Percentiles rank a stretch among this genome's conserved stretches.
These are phyloP conservation scores for Hirtodrosophila duncani DNA, from an alignment of 2,888 invertebrate species.

Conservation along the genomic window DNA sequence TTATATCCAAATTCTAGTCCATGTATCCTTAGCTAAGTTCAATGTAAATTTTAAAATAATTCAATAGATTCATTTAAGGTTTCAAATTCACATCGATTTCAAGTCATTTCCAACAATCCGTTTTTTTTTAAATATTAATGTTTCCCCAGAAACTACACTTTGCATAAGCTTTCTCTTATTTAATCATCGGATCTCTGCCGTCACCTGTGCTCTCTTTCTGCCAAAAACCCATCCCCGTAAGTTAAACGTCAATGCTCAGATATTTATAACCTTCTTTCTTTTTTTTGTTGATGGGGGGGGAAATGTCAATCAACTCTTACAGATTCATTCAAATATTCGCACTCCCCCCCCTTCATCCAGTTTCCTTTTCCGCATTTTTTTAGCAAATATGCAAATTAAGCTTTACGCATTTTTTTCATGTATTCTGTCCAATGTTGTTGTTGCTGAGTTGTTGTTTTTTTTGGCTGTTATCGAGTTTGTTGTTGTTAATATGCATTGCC, in stretches of 20 bases:
- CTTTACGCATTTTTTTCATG: slow-evolving; percentile 38
- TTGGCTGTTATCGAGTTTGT: too few species aligned
- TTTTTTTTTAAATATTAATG: too few species aligned
- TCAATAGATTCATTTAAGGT: too few species aligned
- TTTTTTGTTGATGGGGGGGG: too few species aligned
- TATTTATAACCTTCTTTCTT: too few species aligned
- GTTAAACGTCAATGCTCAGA: too few species aligned
- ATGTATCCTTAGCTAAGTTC: too few species aligned
- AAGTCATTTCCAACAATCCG: too few species aligned
- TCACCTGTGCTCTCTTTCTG: neutral
- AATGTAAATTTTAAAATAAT: too few species aligned
- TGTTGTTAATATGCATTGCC: slow-evolving; percentile 47
- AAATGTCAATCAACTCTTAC: slow-evolving; percentile 4
- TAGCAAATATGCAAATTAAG: slow-evolving; percentile 52
- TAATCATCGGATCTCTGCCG: neutral
- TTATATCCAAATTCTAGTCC: too few species aligned
- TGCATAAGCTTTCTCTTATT: neutral
- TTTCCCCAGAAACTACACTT: too few species aligned
- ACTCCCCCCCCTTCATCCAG: neutral
- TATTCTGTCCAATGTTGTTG: slow-evolving; percentile 17
- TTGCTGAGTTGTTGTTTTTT: slow-evolving; percentile 21
- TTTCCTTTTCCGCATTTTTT: slow-evolving; percentile 26
- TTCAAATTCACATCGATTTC: too few species aligned
- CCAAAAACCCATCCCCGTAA: neutral
- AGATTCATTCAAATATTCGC: slow-evolving; percentile 7